Evolutionary conservation across 2,113 vertebrate species (phyloP).

Genomic region (Crocuta crocuta): DNA sequence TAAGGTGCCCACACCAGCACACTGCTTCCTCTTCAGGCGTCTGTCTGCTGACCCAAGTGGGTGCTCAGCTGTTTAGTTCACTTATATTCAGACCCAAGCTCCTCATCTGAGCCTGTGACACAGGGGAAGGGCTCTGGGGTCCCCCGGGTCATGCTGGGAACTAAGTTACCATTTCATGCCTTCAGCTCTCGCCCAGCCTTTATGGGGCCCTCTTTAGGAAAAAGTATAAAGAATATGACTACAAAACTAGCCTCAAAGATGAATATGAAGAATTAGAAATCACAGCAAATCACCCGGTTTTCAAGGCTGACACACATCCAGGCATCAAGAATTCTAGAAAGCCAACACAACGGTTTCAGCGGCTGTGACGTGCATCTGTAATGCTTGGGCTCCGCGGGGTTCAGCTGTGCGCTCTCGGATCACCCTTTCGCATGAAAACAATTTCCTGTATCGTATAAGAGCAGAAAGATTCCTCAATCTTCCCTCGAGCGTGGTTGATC

Average conservation of each 20-base stretch:
- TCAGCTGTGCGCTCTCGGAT: neutral
- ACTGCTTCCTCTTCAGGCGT: no score
- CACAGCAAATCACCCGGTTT: neutral
- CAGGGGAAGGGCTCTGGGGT: neutral
- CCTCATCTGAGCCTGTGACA: neutral
- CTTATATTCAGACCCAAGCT: neutral
- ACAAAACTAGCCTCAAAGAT: neutral
- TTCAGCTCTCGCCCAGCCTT: neutral
- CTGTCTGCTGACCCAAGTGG: neutral
- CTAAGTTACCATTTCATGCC: no score
- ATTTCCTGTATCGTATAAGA: fast-evolving
- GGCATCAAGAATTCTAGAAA: neutral
- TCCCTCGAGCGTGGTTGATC: neutral
- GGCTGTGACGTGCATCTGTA: fast-evolving
- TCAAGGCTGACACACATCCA: neutral
- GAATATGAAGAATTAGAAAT: neutral
- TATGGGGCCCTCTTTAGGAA: neutral
- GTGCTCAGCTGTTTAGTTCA: fast-evolving
- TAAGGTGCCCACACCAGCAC: neutral
- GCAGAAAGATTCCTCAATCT: neutral
- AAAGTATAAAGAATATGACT: neutral
- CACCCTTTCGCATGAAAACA: neutral
- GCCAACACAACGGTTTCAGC: no score
- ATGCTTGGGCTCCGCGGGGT: fast-evolving
- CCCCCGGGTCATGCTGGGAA: neutral